Evolutionary conservation across 2,113 vertebrate species (phyloP), one percentile per base, ranked within the genome.

Genomic region (Carassius carassius): DNA sequence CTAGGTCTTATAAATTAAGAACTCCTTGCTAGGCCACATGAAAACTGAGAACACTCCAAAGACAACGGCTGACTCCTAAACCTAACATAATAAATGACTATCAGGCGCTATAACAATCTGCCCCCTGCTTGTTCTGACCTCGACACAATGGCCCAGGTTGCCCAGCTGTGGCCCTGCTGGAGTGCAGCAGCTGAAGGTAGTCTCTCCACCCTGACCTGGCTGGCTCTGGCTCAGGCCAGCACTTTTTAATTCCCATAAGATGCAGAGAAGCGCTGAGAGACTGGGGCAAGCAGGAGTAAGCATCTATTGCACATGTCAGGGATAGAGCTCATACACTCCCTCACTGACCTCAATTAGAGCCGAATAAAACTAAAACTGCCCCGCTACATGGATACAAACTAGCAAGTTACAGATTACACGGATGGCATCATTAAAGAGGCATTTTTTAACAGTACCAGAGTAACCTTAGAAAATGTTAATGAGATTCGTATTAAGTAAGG

Each of bases 101-200:
- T 90, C 91, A 90, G 90, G 90, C 89, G 90, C 90, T 92, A 76
- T 80, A 77, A 91, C 90, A 94, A 95, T 94, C 90, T 92, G 91
- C 88, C 89, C 49, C 72, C 89, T 89, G 90, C 90, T 89, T 91
- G 86, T 86, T 88, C 85, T 93, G 93, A 93, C 94, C 90, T 93
- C 87, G 70, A 87, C 91, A 94, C 93, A 94, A 94, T 92, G 93
- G 92, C 87, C 88, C 81, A 75, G 90, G 94, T 91, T 92, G 88
- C 86, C 87, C 83, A 89, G 90, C 88, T 91, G 90, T 89, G 91
- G 91, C 91, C 90, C 88, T 87, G 86, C 91, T 91, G 85, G 32
- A 82, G 88, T 90, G 89, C 92, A 93, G 94, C 89, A 93, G 93
- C 93, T 93, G 93, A 94, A 94, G 93, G 90, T 91, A 88, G 88